Percentiles rank a stretch among this genome's conserved stretches.
Conservation (phyloP, 2,797 vertebrate species). For the Cryptoprocta ferox region DNA sequence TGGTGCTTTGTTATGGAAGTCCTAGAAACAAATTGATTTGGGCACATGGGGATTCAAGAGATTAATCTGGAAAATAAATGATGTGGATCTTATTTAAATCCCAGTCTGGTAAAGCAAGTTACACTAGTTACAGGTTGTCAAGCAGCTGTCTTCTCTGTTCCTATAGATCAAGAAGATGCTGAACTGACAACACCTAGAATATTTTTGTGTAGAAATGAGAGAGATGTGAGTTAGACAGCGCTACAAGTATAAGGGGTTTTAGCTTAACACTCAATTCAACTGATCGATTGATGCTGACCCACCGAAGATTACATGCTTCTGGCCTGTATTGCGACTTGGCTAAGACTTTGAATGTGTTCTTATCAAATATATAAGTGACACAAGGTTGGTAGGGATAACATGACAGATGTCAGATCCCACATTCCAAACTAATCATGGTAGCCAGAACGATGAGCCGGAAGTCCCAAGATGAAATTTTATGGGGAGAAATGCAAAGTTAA, state of each 20-base stretch:
- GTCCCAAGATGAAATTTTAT: background rate
- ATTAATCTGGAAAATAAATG: background rate
- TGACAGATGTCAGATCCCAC: background rate
- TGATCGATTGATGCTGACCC: background rate
- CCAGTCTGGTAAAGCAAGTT: constrained; percentile 43
- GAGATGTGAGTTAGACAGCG: background rate
- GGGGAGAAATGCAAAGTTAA: background rate
- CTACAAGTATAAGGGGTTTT: background rate
- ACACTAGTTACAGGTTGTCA: background rate
- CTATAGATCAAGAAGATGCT: constrained; percentile 21
- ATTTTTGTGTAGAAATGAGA: background rate
- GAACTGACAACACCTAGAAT: background rate
- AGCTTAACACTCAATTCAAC: background rate
- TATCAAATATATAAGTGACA: background rate
- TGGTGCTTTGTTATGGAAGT: background rate
- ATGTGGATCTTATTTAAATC: background rate
- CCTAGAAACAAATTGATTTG: background rate
- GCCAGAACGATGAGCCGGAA: background rate
- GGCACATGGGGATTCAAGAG: background rate
- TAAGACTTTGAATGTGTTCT: background rate
- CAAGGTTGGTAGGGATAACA: background rate
- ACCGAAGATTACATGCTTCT: background rate
- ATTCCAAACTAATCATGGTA: background rate
- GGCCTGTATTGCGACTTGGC: background rate
- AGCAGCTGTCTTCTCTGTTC: background rate